These are phyloP conservation scores for Pegoplata infirma DNA, from an alignment of 2,888 invertebrate genomes.

Conservation along the genomic window DNA sequence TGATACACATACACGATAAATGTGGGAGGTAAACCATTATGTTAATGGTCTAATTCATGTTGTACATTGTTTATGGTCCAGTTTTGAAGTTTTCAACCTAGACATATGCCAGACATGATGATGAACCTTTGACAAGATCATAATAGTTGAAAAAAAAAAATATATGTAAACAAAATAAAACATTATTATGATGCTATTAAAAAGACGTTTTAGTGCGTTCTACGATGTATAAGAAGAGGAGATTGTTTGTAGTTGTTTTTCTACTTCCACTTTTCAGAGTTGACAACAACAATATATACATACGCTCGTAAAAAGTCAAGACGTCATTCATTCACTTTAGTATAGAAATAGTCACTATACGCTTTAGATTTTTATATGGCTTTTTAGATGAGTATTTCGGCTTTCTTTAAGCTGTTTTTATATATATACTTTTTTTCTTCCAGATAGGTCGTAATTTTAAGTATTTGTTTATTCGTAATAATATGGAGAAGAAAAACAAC, in stretches of 20 bases:
- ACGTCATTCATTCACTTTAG: conserved; percentile 5
- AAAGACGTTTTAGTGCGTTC: conserved; percentile 63
- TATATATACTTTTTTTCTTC: no score
- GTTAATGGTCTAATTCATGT: neutral
- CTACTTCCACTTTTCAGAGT: neutral
- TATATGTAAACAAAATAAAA: conserved; percentile 68
- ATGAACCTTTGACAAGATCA: conserved; percentile 26
- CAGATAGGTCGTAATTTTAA: conserved; percentile 9
- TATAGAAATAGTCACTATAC: neutral
- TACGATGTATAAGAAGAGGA: neutral
- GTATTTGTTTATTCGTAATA: neutral
- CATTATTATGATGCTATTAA: conserved; percentile 72
- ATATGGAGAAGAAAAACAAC: neutral
- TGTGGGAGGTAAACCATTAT: neutral
- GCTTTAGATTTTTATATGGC: neutral
- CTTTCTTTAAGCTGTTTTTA: no score
- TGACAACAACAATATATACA: conserved; percentile 41
- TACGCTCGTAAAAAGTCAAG: conserved; percentile 47
- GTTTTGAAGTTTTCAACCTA: conserved; percentile 6
- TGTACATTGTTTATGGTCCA: conserved; percentile 6
- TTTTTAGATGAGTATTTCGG: conserved; percentile 4
- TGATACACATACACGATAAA: neutral
- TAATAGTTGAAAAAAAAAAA: conserved; percentile 63
- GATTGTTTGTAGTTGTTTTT: conserved; percentile 2
- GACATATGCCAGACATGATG: conserved; percentile 38